Percentiles rank a stretch among this genome's conserved stretches.
These are phyloP conservation scores for Melipona quadrifasciata DNA, from an alignment of 1,140 invertebrate species.

Conservation along the genomic window DNA sequence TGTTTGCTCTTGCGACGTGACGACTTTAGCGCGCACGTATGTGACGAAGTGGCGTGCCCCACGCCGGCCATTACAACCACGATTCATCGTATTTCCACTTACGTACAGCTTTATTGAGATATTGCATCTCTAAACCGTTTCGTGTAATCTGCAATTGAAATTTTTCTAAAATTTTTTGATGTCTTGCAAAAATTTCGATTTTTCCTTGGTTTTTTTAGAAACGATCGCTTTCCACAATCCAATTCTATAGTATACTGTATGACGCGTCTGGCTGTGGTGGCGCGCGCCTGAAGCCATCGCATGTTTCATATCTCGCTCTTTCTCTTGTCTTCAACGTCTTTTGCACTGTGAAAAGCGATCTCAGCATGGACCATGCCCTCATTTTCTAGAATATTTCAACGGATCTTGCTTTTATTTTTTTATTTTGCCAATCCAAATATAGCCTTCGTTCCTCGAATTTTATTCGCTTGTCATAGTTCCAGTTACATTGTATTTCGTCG, in stretches of 20 bases:
- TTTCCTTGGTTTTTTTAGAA: conserved; percentile 46
- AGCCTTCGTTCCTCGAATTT: conserved; percentile 27
- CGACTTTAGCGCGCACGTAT: conserved; percentile 71
- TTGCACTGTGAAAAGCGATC: conserved; percentile 55
- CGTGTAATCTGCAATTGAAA: conserved; percentile 47
- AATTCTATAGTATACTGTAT: conserved; percentile 45
- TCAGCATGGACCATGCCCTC: conserved; percentile 21
- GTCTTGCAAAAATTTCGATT: conserved; percentile 40
- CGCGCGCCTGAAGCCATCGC: conserved; percentile 64
- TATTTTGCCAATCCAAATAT: background rate
- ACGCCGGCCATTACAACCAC: conserved; percentile 77
- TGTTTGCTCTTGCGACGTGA: conserved; percentile 81
- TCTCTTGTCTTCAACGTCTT: conserved; percentile 38
- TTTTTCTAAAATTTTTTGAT: conserved; percentile 59
- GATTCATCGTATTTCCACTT: conserved; percentile 57
- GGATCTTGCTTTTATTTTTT: background rate
- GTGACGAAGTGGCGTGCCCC: conserved; percentile 75
- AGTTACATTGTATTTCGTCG: background rate
- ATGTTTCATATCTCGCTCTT: conserved; percentile 52
- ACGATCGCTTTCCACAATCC: conserved; percentile 50
- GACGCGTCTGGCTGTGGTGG: conserved; percentile 66
- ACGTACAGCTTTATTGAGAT: conserved; percentile 32
- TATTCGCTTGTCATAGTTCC: conserved; percentile 34
- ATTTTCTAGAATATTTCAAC: conserved; percentile 25
- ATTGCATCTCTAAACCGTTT: background rate